Evolutionary conservation across 2,888 invertebrate genomes (phyloP), one percentile per base, ranked within the genome.

Genomic region (Tachystola acroxantha): DNA sequence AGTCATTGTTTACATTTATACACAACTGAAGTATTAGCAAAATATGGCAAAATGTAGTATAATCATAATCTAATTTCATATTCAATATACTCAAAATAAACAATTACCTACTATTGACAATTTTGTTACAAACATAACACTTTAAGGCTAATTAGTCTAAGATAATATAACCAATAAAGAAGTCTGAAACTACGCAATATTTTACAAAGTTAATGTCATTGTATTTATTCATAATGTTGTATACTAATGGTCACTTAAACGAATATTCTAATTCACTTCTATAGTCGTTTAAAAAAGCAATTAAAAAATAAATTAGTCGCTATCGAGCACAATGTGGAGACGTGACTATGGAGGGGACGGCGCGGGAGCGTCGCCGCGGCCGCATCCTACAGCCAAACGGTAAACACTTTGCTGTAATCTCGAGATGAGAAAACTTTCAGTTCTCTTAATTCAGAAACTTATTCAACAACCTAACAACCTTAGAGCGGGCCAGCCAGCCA

Each of bases 371-470:
- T 59, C 61, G 60, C 46, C 70, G 69, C 72, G 73, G 75, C 74
- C 73, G 74, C 80, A 69, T 78, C 80, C 72, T 70, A 66, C 79
- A 82, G 84, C 85, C 85, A 79, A 85, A 87, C 87, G 86, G 88
- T 87, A 88, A 88, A 88, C 88, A 87, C 88, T 87, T 86, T 75
- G 85, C 86, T 84, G 86, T 88, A 87, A 88, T 88, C 88, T 87
- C 82, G 78, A 87, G 87, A 88, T 87, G 87, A 88, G 87, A 87
- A 88, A 87, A 88, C 86, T 88, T 86, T 85, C 85, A 86, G 87
- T 86, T 82, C 85, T 87, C 87, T 88, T 88, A 88, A 88, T 88
- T 87, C 87, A 86, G 84, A 88, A 88, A 87, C 85, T 88, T 87
- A 86, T 86, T 85, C 85, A 86, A 85, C 81, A 85, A 79, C 82